A percentile compares a stretch with the other conserved stretches of the same genome.
phyloP scores from a whole-genome alignment of 2,888 invertebrate species.

The Diaprepes abbreviatus region DNA sequence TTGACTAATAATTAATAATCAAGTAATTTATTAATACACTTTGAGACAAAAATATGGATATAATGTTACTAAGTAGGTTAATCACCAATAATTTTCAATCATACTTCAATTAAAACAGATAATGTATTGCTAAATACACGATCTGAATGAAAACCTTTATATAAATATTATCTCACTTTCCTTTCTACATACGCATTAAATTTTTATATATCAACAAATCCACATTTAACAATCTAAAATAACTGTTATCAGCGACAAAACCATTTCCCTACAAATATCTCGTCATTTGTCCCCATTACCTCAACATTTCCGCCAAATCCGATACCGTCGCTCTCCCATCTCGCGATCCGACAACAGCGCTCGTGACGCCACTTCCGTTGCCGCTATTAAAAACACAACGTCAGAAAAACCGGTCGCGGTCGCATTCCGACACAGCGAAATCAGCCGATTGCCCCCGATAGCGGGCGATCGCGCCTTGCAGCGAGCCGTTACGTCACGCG shows the following conservation, averaged over 20 bases:
- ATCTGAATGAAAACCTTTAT: background rate
- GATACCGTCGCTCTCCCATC: slow-evolving; percentile 28
- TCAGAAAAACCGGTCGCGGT: slow-evolving; percentile 46
- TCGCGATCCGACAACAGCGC: slow-evolving; percentile 50
- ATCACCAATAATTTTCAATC: too few species aligned
- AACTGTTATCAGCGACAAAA: background rate
- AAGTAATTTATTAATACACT: too few species aligned
- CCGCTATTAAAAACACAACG: slow-evolving; percentile 48
- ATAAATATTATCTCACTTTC: background rate
- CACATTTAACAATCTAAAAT: background rate
- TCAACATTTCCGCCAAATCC: slow-evolving; percentile 16
- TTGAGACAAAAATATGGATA: too few species aligned
- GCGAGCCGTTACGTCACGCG: slow-evolving; percentile 55
- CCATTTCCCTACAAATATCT: background rate
- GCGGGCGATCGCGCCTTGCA: slow-evolving; percentile 42
- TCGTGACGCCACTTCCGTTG: slow-evolving; percentile 59
- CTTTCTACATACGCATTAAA: background rate
- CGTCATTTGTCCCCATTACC: slow-evolving; percentile 22
- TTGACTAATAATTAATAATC: too few species aligned
- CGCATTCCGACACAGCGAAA: slow-evolving; percentile 52
- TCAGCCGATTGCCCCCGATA: slow-evolving; percentile 46
- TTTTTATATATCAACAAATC: background rate
- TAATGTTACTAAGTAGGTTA: too few species aligned
- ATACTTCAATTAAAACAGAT: too few species aligned
- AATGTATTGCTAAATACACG: too few species aligned